phyloP scores from a whole-genome alignment of 2,797 vertebrate species.

The Pachyuromys duprasi region DNA sequence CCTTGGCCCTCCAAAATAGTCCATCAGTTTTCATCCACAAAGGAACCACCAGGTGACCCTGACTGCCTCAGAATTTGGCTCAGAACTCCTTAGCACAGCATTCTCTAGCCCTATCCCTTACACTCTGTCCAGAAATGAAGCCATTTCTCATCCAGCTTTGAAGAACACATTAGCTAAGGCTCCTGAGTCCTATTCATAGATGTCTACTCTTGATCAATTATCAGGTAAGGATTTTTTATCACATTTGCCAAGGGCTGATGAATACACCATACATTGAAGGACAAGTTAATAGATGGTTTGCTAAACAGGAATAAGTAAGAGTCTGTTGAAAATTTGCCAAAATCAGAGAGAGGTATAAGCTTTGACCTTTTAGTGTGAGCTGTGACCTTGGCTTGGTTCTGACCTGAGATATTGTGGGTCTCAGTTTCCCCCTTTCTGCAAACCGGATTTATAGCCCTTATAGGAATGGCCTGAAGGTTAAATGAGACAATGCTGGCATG shows the following conservation, averaged over 20 bases:
- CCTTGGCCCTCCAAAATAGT: background rate
- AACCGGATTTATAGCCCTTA: background rate
- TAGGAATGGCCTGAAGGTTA: background rate
- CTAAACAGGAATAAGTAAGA: background rate
- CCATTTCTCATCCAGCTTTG: background rate
- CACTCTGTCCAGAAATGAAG: fast-evolving
- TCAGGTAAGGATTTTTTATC: background rate
- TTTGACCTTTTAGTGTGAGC: background rate
- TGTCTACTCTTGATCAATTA: no score
- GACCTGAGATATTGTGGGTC: background rate
- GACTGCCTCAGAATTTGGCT: background rate
- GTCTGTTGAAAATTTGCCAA: background rate
- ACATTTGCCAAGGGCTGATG: background rate
- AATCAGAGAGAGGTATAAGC: background rate
- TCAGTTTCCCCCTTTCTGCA: conserved; percentile 17
- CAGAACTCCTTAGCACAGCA: background rate
- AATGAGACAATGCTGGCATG: fast-evolving
- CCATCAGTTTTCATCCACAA: background rate
- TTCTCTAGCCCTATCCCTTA: background rate
- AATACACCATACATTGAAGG: fast-evolving
- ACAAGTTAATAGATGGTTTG: background rate
- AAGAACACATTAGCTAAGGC: fast-evolving
- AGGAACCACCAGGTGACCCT: background rate
- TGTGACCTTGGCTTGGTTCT: background rate
- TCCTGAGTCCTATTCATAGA: no score